phyloP scores from a whole-genome alignment of 2,888 invertebrate genomes.

The Osmoderma eremita region DNA sequence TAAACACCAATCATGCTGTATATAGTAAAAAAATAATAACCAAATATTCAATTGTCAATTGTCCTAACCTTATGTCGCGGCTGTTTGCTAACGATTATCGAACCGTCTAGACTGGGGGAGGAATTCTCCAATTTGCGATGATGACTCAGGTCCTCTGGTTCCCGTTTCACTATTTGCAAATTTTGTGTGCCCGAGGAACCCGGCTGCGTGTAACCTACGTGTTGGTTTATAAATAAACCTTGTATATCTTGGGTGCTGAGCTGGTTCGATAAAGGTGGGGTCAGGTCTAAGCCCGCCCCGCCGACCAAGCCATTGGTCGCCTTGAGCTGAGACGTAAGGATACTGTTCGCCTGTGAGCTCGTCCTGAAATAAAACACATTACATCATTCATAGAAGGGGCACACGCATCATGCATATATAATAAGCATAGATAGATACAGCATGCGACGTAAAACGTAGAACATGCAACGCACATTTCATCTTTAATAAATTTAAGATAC shows the following conservation, averaged over 20 bases:
- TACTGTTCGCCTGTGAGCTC: conserved; percentile 63
- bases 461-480: no score
- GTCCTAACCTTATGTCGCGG: conserved; percentile 68
- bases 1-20: no score
- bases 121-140: conserved; percentile 73
- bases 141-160: conserved; percentile 82
- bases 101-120: conserved; percentile 67
- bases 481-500: no score
- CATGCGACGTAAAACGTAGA: background rate
- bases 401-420: background rate
- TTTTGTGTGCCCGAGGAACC: conserved; percentile 66
- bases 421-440: no score
- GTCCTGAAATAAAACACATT: conserved; percentile 61
- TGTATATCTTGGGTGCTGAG: conserved; percentile 71
- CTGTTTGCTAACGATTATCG: conserved; percentile 68
- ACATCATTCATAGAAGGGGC: conserved; percentile 42
- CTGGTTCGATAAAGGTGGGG: conserved; percentile 66
- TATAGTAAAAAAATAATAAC: background rate
- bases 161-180: conserved; percentile 79
- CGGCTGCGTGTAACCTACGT: conserved; percentile 69
- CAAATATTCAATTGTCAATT: background rate
- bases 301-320: conserved; percentile 76
- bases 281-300: conserved; percentile 71
- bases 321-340: conserved; percentile 76
- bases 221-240: conserved; percentile 69